Evolutionary conservation across 2,113 vertebrate species (phyloP).

Genomic region (Tupaia chinensis): DNA sequence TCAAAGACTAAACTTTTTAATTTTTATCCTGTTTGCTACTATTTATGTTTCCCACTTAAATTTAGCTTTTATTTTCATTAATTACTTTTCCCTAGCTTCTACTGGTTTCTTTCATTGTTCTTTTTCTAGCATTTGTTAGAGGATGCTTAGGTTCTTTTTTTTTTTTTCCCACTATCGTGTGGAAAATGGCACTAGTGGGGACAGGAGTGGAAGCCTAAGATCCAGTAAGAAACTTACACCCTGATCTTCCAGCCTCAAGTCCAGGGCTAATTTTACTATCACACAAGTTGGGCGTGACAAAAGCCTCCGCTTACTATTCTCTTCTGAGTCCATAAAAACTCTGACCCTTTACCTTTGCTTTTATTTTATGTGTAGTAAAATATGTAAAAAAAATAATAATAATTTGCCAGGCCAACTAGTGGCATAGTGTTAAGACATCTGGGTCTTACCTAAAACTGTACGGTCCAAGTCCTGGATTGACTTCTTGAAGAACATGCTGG

Average conservation of each 20-base stretch:
- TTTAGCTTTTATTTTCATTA: not conserved
- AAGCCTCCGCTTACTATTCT: not conserved
- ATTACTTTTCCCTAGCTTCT: constrained; percentile 3
- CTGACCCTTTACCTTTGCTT: not conserved
- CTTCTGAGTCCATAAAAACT: not conserved
- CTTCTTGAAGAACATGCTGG: too few species aligned
- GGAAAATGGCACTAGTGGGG: not conserved
- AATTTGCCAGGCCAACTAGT: too few species aligned
- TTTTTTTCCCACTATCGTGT: not conserved
- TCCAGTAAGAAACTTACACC: not conserved
- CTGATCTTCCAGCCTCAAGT: not conserved
- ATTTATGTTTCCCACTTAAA: not conserved
- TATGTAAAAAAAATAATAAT: not conserved
- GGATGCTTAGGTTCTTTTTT: not conserved
- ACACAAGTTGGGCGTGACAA: not conserved
- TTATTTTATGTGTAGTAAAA: not conserved
- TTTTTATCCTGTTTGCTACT: constrained; percentile 6
- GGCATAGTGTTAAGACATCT: too few species aligned
- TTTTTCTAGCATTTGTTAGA: not conserved
- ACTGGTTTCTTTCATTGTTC: not conserved
- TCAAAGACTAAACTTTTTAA: not conserved
- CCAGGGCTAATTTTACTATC: not conserved
- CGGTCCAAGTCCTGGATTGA: too few species aligned
- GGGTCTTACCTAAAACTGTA: too few species aligned
- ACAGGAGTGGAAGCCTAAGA: not conserved